Evolutionary conservation across 2,113 vertebrate genomes (phyloP).

Genomic region (Xenopus laevis): DNA sequence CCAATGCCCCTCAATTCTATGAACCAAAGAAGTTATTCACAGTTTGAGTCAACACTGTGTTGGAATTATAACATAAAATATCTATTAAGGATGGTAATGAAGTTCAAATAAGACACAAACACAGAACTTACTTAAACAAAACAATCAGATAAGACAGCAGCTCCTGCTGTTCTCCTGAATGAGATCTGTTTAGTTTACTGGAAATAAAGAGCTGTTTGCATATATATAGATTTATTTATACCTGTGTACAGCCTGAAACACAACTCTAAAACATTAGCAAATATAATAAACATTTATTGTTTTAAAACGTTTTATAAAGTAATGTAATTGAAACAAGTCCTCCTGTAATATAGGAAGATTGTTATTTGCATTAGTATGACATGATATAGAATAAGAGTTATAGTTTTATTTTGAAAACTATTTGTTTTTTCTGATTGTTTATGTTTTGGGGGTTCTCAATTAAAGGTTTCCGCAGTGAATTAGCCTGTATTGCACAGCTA

Average conservation of each 20-base stretch:
- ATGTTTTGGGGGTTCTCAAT: too few species aligned
- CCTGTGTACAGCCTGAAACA: background rate
- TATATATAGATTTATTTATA: conserved; percentile 16
- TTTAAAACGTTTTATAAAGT: too few species aligned
- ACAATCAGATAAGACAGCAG: conserved; percentile 14
- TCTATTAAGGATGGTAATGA: conserved; percentile 16
- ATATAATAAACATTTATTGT: background rate
- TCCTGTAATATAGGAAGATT: too few species aligned
- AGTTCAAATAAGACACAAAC: conserved; percentile 16
- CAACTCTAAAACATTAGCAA: conserved; percentile 1
- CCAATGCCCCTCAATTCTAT: too few species aligned
- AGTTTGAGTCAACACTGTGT: background rate
- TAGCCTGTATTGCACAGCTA: too few species aligned
- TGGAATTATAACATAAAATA: background rate
- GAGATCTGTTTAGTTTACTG: conserved; percentile 17
- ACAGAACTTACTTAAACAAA: conserved; percentile 13
- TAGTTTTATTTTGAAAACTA: too few species aligned
- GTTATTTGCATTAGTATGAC: too few species aligned
- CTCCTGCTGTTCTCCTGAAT: conserved; percentile 18
- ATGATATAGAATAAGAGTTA: too few species aligned
- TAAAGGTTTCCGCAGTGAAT: too few species aligned
- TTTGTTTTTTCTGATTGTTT: too few species aligned
- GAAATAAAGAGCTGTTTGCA: conserved; percentile 15
- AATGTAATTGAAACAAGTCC: too few species aligned
- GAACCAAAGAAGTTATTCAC: too few species aligned